Percentiles rank a stretch among this genome's conserved stretches.
These are phyloP conservation scores for Zelostemma sp. DNA, from an alignment of 1,140 invertebrate species.

Conservation along the genomic window DNA sequence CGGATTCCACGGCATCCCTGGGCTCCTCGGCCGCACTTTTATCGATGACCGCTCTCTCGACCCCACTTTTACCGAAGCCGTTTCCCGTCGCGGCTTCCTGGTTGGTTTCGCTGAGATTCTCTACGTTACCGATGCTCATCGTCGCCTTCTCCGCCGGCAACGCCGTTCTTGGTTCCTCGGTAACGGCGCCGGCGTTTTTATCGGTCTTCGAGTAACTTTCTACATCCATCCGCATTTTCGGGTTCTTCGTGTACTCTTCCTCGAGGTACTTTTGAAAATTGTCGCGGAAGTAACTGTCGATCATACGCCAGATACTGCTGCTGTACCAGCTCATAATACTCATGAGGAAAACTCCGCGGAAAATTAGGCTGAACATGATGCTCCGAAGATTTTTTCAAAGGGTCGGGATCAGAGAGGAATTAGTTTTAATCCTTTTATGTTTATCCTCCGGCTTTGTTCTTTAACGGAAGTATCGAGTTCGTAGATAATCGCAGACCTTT, in stretches of 20 bases:
- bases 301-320: slow-evolving; percentile 67
- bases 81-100: slow-evolving; percentile 15
- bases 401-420: too few relatives aligned
- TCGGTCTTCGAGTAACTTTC: slow-evolving; percentile 13
- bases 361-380: slow-evolving; percentile 60
- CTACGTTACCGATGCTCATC: slow-evolving; percentile 28
- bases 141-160: neutral
- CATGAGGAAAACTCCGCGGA: slow-evolving; percentile 66
- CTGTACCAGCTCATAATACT: slow-evolving; percentile 69
- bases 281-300: slow-evolving; percentile 71
- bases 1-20: slow-evolving; percentile 4
- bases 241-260: slow-evolving; percentile 63
- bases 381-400: neutral
- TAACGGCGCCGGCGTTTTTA: slow-evolving; percentile 14
- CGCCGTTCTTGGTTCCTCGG: neutral
- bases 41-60: slow-evolving; percentile 19
- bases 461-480: too few relatives aligned
- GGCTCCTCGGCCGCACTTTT: slow-evolving; percentile 4
- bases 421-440: too few relatives aligned
- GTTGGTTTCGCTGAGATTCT: slow-evolving; percentile 35
- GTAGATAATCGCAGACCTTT: too few relatives aligned
- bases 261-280: slow-evolving; percentile 69
- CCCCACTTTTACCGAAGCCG: slow-evolving; percentile 7
- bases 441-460: too few relatives aligned
- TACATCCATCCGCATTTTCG: slow-evolving; percentile 57